Evolutionary conservation across 2,888 invertebrate species (phyloP), one percentile per base, ranked within the genome.

Genomic region (Trissolcus japonicus): DNA sequence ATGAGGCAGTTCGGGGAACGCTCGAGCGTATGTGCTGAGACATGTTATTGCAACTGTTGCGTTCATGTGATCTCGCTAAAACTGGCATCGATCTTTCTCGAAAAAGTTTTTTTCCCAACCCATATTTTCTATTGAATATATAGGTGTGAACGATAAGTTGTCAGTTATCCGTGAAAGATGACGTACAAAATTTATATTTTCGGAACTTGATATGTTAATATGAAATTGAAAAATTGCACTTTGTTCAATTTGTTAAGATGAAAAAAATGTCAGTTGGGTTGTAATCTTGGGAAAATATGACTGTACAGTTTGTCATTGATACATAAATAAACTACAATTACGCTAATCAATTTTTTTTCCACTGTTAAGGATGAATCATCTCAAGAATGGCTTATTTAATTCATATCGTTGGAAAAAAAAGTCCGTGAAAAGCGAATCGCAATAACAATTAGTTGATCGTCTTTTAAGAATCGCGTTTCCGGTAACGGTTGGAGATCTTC

Each of bases 401-500:
- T 71, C 51, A n/a, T 51, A 29, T 11, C 21, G 59, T 56, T 25
- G 43, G 59, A 50, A 60, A 54, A 60, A 35, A 35, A 6, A 35
- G 35, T 35, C 59, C 60, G 35, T 59, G 46, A 67, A 68, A 60
- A 68, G 57, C 2, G 68, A 60, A 60, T 60, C 21, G 61, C 50
- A 17, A 50, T n/a, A 55, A 73, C 65, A 65, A 73, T 73, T 73
- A 66, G 55, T 66, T 3, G 21, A 41, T 57, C 54, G 46, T 55
- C 66, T 73, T 73, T 60, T 35, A 21, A 67, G 61, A 61, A 56
- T 57, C 67, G 17, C 40, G 46, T 67, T 56, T 56, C 61, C 61
- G 74, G 56, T 67, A 60, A 74, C 74, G 74, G 74, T 56, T 57
- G 13, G 41, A 56, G 61, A 60, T 60, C 57, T 73, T 73, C 61